phyloP scores from a whole-genome alignment of 2,888 invertebrate genomes.

The Bhutanitis thaidina region DNA sequence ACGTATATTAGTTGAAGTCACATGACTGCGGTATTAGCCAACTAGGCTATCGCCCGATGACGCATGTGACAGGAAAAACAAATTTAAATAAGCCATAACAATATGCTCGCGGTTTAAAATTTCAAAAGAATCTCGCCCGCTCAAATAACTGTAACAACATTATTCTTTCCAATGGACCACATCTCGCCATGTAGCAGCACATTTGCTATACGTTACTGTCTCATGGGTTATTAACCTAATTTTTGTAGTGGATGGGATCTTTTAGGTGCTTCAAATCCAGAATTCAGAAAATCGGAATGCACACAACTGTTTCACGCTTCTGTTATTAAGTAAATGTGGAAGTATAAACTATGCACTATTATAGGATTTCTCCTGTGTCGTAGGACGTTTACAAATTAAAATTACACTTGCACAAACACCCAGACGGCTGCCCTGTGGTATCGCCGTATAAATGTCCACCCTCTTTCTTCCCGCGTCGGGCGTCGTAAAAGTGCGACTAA shows the following conservation, averaged over 20 bases:
- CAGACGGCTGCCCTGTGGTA: too few relatives aligned
- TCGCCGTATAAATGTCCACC: too few relatives aligned
- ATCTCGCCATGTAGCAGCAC: constrained; percentile 39
- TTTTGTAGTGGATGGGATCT: constrained; percentile 9
- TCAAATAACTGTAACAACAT: constrained; percentile 37
- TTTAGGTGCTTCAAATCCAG: background rate
- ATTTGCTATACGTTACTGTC: constrained; percentile 36
- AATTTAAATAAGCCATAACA: constrained; percentile 65
- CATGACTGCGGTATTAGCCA: constrained; percentile 53
- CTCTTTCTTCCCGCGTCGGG: too few relatives aligned
- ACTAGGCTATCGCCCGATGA: constrained; percentile 53
- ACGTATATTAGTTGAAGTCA: constrained; percentile 44
- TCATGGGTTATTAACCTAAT: constrained; percentile 22
- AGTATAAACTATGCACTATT: too few relatives aligned
- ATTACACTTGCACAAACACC: too few relatives aligned
- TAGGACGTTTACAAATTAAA: too few relatives aligned
- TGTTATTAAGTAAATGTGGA: background rate
- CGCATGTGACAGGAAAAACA: constrained; percentile 52
- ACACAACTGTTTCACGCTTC: background rate
- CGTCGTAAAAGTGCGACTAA: too few relatives aligned
- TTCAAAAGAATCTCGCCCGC: constrained; percentile 47
- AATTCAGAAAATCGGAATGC: constrained; percentile 1
- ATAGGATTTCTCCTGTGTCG: too few relatives aligned
- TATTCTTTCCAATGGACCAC: constrained; percentile 51
- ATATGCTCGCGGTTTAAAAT: constrained; percentile 46